Evolutionary conservation across 2,888 invertebrate genomes (phyloP), one percentile per base, ranked within the genome.

Genomic region (Drosophila macrospina): DNA sequence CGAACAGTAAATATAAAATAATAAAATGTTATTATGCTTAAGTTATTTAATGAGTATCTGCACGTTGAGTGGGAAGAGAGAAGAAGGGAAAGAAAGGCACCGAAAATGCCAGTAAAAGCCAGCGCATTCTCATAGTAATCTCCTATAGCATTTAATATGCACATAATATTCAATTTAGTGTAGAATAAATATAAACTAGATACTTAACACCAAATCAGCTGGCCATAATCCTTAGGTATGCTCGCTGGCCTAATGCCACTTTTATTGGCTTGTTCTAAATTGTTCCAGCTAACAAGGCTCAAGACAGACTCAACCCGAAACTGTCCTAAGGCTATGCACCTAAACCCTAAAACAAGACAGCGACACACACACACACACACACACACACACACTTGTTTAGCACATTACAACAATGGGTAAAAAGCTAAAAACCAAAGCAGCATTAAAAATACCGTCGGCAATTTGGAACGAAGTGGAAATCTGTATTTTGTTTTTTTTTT

Each of bases 361-460:
- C 55, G 11, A 13, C 32, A 42, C 15, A 44, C 20, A 37, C 41
- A 42, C 11, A 13, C 13, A 52, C 7, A 42, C 26, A 36, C 2
- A 42, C 15, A 15, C 26, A 60, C 56, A 56, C 50, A 56, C 76
- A 65, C 73, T 76, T 76, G 78, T 74, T 74, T 77, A 68, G 59
- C 74, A 71, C 74, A 74, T 62, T 2, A 20, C 69, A 67, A 57
- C 57, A 71, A 63, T 55, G 39, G 41, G n/a, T 20, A 60, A 32
- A 16, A 32, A 16, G 59, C 36, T 20, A n/a, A 55, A 66, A 69
- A 69, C 48, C 52, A 69, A 65, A 69, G 57, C 59, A 57, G 48
- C 69, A 80, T 71, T 80, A 64, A 55, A 84, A 76, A 66, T 69
- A 69, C 86, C 85, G 86, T 64, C 81, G 83, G 83, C 83, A 39